Base-by-base conservation (phyloP, 2,113 vertebrate species). In the Nipponia nippon region DNA sequence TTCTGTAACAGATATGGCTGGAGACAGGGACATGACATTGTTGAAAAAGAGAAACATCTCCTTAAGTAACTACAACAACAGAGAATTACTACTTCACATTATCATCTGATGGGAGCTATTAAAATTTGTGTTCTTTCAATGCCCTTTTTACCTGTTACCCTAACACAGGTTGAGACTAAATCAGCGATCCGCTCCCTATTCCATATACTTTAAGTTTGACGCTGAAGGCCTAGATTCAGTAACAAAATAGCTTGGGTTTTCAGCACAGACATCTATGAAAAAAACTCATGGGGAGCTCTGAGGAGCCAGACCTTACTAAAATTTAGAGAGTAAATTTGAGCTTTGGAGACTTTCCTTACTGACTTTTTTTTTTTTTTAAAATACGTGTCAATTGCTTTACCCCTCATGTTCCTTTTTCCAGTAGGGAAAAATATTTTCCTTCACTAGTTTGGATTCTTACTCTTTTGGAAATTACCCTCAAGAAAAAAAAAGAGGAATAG, bases 281-380 rank as follows among this genome's bases (percentile, higher is more conserved):
- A 17, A 86, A 72, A 75, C 1, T 67, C 34, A 10, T 2, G 0
- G 10, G 7, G 2, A 90, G 1, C 6, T 69, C 12, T 71, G 55
- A 81, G 23, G 6, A 91, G 1, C 3, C 12, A 75, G 71, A 65
- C 2, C 13, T 47, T 44, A 55, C 79, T 56, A 75, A 61, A 66
- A 38, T 29, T 17, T 69, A 50, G 22, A 66, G 5, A 72, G 3
- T 20, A 73, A 87, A 76, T 80, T 18, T 83, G 49, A 67, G 5
- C 6, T 46, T 46, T 69, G 22, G 29, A 46, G 16, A 27, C 9
- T 69, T 36, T 58, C 9, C 3, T 83, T 56, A 25, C 1, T 40
- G 3, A 4, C 0, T 32, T 79, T 19, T 7, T 34, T 46, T 47
- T 29, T 19, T 36, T 10, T 22, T 36, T 22, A 7, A 4, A 36